phyloP scores from a whole-genome alignment of 2,113 vertebrate genomes.

The Gymnorhina tibicen region DNA sequence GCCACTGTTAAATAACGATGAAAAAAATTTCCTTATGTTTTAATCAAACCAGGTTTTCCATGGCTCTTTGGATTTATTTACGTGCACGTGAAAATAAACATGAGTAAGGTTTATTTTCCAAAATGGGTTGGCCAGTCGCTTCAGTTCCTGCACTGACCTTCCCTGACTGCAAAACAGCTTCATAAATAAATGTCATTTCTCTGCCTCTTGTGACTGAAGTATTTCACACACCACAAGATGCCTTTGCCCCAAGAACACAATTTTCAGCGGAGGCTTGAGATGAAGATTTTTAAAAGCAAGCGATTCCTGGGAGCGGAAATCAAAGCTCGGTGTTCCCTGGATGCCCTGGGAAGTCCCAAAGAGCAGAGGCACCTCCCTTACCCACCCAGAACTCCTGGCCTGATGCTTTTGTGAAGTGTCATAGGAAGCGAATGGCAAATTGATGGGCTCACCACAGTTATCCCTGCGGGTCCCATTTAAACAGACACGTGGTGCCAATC shows the following conservation, averaged over 20 bases:
- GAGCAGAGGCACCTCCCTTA: background rate
- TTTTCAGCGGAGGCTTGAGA: background rate
- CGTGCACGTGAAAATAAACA: background rate
- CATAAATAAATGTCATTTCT: background rate
- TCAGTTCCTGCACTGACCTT: background rate
- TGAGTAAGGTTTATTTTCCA: background rate
- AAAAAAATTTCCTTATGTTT: background rate
- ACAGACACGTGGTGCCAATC: background rate
- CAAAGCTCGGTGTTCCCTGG: background rate
- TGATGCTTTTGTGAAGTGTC: background rate
- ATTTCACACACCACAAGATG: background rate
- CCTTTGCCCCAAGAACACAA: background rate
- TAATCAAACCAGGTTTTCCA: accelerated
- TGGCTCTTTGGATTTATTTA: background rate
- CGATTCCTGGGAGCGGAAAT: background rate
- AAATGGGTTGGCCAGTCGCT: background rate
- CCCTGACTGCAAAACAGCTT: background rate
- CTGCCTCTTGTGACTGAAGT: accelerated
- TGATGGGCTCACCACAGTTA: background rate
- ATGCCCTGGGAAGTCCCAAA: background rate
- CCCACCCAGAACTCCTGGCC: background rate
- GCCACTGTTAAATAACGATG: background rate
- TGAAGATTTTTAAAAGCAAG: background rate
- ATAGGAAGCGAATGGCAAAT: background rate
- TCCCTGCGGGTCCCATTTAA: background rate